Conservation (phyloP, 2,888 invertebrate genomes). For the Vanessa cardui region DNA sequence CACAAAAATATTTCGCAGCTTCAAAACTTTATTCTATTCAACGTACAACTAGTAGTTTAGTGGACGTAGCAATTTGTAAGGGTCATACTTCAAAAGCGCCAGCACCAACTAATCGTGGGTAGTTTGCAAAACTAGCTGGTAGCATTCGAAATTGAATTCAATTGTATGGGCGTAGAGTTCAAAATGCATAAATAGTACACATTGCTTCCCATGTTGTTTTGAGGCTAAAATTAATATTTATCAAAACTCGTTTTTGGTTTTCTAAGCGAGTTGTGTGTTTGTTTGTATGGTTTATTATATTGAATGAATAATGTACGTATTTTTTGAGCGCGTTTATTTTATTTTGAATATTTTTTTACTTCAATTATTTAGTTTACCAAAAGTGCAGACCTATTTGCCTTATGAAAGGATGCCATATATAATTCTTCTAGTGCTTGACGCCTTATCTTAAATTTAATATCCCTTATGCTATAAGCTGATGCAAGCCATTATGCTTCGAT, state of each 20-base stretch:
- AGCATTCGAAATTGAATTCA: not conserved
- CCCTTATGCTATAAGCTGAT: too few relatives aligned
- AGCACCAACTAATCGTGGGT: slow-evolving; percentile 22
- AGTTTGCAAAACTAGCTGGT: slow-evolving; percentile 16
- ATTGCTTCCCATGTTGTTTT: not conserved
- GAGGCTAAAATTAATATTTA: not conserved
- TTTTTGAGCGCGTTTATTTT: too few relatives aligned
- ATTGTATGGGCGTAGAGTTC: not conserved
- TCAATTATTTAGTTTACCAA: too few relatives aligned
- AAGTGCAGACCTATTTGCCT: too few relatives aligned
- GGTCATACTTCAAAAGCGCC: slow-evolving; percentile 26
- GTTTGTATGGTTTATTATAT: too few relatives aligned
- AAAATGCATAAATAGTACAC: not conserved
- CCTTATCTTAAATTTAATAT: too few relatives aligned
- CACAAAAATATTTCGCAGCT: not conserved
- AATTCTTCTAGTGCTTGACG: too few relatives aligned
- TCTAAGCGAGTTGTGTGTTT: not conserved
- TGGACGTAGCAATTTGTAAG: slow-evolving; percentile 21
- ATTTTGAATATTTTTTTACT: too few relatives aligned
- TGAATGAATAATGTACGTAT: too few relatives aligned
- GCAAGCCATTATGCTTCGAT: too few relatives aligned
- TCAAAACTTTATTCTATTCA: not conserved
- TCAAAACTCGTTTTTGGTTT: not conserved
- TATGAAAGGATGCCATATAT: too few relatives aligned
- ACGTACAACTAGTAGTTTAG: slow-evolving; percentile 5